phyloP scores from a whole-genome alignment of 2,888 invertebrate species.

The Clivina fossor region DNA sequence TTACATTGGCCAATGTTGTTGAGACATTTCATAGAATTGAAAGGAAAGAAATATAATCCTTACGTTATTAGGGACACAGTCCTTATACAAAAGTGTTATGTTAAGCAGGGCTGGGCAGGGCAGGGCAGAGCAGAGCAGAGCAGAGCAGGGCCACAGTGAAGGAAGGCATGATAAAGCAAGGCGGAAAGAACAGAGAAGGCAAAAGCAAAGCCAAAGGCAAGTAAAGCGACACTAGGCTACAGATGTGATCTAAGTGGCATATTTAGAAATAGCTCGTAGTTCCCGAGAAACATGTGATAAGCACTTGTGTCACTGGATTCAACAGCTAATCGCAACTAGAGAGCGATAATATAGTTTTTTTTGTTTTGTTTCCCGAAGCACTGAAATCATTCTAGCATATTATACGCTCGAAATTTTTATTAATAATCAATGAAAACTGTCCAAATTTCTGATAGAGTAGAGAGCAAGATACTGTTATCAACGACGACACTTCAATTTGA shows the following conservation, averaged over 20 bases:
- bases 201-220: no score
- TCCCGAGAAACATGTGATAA: constrained; percentile 42
- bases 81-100: no score
- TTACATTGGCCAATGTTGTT: no score
- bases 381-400: constrained; percentile 17
- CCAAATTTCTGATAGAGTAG: constrained; percentile 17
- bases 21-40: no score
- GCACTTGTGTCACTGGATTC: constrained; percentile 41
- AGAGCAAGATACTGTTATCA: constrained; percentile 23
- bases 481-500: constrained; percentile 18
- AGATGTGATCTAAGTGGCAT: constrained; percentile 25
- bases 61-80: no score
- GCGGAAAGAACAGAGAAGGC: no score
- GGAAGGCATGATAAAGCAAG: background rate
- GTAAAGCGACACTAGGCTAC: no score
- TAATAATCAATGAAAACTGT: constrained; percentile 25
- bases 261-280: constrained; percentile 24
- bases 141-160: no score
- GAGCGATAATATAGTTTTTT: constrained; percentile 18
- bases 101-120: no score
- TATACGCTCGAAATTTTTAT: background rate
- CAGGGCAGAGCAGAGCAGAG: no score
- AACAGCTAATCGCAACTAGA: constrained; percentile 16
- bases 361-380: constrained; percentile 20
- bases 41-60: no score